phyloP scores from a whole-genome alignment of 2,797 vertebrate species.

The Thripadectes ignobilis region DNA sequence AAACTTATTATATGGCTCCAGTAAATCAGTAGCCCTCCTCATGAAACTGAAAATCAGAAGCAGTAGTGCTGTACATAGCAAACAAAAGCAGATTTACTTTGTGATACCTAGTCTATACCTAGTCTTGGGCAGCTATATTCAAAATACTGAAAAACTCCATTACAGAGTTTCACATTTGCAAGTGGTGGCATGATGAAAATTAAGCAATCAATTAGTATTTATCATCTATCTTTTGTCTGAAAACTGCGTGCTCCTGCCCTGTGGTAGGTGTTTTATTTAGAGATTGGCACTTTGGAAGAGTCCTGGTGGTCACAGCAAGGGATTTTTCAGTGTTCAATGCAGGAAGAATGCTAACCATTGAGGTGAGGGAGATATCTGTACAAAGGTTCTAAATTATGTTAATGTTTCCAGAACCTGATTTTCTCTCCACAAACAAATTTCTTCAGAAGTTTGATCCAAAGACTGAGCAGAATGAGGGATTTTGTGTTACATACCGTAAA shows the following conservation, averaged over 20 bases:
- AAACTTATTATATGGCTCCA: background rate
- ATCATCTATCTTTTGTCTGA: background rate
- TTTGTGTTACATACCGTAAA: background rate
- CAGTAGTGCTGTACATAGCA: background rate
- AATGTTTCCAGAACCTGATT: background rate
- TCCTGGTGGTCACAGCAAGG: background rate
- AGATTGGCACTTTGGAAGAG: background rate
- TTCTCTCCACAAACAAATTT: background rate
- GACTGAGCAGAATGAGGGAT: background rate
- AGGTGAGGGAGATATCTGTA: background rate
- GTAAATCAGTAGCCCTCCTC: background rate
- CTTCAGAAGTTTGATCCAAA: background rate
- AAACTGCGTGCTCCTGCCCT: background rate
- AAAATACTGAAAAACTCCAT: background rate
- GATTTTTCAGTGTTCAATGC: background rate
- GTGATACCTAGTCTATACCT: background rate
- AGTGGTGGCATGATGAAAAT: background rate
- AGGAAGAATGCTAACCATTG: background rate
- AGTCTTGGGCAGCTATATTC: background rate
- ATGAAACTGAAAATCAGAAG: background rate
- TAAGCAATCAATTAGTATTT: background rate
- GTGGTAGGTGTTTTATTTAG: background rate
- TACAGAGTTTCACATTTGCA: background rate
- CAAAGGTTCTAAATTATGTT: background rate
- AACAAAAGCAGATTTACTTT: background rate